A percentile compares a stretch with the other conserved stretches of the same genome.
Conservation (phyloP, 2,888 invertebrate genomes). For the Leucoma salicis region DNA sequence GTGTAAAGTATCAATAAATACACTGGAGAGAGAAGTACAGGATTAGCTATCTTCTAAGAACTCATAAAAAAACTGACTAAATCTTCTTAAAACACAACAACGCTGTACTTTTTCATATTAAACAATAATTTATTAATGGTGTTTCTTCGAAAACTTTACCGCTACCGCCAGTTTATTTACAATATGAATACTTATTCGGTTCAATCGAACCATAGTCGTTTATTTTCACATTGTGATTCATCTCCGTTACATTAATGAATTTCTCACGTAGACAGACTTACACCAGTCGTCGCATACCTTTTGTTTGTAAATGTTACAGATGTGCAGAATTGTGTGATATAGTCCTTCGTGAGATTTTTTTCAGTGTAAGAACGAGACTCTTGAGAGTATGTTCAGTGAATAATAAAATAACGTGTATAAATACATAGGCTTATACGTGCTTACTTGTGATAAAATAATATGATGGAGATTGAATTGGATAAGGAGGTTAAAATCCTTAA, state of each 20-base stretch:
- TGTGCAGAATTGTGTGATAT: conserved; percentile 27
- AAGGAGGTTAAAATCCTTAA: no score
- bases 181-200: conserved; percentile 37
- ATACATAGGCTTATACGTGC: no score
- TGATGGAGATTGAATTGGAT: no score
- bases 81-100: no score
- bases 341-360: conserved; percentile 31
- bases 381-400: no score
- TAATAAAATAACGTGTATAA: no score
- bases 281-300: conserved; percentile 25
- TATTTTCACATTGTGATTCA: conserved; percentile 47
- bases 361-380: no score
- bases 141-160: conserved; percentile 16
- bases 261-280: conserved; percentile 22
- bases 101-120: background rate
- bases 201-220: conserved; percentile 33
- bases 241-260: conserved; percentile 44
- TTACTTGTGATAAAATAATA: no score
- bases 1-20: no score
- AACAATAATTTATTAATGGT: conserved; percentile 16
- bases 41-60: no score
- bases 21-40: no score
- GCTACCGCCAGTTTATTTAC: conserved; percentile 5
- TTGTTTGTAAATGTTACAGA: conserved; percentile 42
- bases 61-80: no score